phyloP scores from a whole-genome alignment of 2,797 vertebrate species.

The Huso huso region DNA sequence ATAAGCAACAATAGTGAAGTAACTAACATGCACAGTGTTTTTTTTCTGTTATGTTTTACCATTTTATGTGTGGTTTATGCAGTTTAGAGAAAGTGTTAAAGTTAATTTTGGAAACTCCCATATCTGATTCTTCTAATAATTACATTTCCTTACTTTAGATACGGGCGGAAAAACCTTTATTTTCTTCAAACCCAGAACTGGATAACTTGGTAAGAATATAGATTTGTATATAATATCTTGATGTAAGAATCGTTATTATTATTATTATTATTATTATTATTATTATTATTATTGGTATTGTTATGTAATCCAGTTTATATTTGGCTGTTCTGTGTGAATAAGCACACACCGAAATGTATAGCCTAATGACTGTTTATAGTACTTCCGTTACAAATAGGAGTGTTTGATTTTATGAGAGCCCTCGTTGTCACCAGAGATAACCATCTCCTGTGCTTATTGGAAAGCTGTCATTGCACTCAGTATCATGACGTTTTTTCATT shows the following conservation, averaged over 20 bases:
- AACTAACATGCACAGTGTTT: neutral
- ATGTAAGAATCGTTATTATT: too few relatives aligned
- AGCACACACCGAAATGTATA: slow-evolving; percentile 20
- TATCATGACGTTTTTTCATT: slow-evolving; percentile 18
- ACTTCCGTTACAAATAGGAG: slow-evolving; percentile 37
- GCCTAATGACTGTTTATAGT: slow-evolving; percentile 23
- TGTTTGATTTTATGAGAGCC: slow-evolving; percentile 50
- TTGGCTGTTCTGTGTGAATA: slow-evolving; percentile 27
- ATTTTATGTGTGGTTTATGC: neutral
- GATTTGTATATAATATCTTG: neutral
- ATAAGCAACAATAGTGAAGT: neutral
- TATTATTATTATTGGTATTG: too few relatives aligned
- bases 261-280: too few relatives aligned
- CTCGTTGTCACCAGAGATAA: slow-evolving; percentile 46
- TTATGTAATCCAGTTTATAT: neutral
- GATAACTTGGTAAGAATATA: slow-evolving; percentile 89
- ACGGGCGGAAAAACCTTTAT: slow-evolving; percentile 95
- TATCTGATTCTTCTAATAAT: neutral
- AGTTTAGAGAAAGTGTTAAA: too few relatives aligned
- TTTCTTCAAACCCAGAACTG: slow-evolving; percentile 97
- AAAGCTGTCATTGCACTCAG: slow-evolving; percentile 48
- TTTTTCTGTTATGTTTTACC: neutral
- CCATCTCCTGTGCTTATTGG: slow-evolving; percentile 47
- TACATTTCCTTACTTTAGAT: slow-evolving; percentile 67
- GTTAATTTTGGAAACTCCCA: too few relatives aligned